A percentile compares a stretch with the other conserved stretches of the same genome.
Evolutionary conservation across 1,140 invertebrate species (phyloP).

Genomic region (Heliconius nattereri): DNA sequence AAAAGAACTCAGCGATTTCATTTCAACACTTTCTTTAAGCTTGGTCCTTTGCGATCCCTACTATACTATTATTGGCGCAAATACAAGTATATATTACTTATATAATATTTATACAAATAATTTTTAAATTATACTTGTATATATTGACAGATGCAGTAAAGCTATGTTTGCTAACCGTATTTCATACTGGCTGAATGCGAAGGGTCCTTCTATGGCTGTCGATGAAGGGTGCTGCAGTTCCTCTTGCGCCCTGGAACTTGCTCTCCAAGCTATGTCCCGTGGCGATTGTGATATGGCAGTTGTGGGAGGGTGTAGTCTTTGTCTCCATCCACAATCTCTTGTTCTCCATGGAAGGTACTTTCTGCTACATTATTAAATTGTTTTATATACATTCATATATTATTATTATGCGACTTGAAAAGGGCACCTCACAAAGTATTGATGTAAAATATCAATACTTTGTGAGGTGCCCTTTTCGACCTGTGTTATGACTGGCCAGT

Average conservation of each 20-base stretch:
- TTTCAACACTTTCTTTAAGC: too few relatives aligned
- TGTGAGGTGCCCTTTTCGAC: too few relatives aligned
- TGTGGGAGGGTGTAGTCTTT: constrained; percentile 91
- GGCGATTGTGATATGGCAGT: constrained; percentile 93
- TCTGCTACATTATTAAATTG: not conserved
- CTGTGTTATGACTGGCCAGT: too few relatives aligned
- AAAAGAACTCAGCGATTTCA: too few relatives aligned
- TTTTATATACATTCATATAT: not conserved
- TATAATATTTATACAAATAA: too few relatives aligned
- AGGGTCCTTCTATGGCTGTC: constrained; percentile 90
- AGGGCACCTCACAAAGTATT: too few relatives aligned
- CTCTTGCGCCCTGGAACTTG: constrained; percentile 91
- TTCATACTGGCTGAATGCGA: constrained; percentile 84
- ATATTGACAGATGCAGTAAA: constrained; percentile 84
- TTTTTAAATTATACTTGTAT: not conserved
- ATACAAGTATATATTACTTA: too few relatives aligned
- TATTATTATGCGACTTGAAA: too few relatives aligned
- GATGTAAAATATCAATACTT: too few relatives aligned
- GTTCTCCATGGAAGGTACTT: constrained; percentile 88
- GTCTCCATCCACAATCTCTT: constrained; percentile 91
- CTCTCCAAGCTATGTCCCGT: constrained; percentile 87
- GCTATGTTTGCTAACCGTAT: constrained; percentile 86
- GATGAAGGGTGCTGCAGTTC: constrained; percentile 96
- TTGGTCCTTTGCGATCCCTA: too few relatives aligned
- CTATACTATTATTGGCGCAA: too few relatives aligned